Evolutionary conservation across 2,113 vertebrate genomes (phyloP).

Genomic region (Nesospiza acunhae): DNA sequence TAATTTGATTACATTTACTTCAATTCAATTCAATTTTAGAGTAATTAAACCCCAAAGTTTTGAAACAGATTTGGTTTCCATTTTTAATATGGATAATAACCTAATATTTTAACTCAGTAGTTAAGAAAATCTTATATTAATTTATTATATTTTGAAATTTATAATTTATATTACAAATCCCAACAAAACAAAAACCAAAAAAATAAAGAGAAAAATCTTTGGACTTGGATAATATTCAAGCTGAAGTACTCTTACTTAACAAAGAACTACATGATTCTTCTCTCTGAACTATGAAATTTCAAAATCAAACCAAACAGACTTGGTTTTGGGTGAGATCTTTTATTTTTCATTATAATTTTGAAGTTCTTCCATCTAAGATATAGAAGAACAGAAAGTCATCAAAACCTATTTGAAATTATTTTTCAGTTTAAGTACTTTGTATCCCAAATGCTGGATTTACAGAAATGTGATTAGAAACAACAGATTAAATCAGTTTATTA

Average conservation of each 20-base stretch:
- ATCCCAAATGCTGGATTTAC: not conserved
- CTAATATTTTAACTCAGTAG: not conserved
- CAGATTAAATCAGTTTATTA: not conserved
- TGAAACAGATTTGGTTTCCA: not conserved
- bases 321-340: not conserved
- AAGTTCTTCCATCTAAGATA: not conserved
- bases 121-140: not conserved
- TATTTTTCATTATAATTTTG: not conserved
- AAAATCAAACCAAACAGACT: not conserved
- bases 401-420: not conserved
- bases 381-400: not conserved
- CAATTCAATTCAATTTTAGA: not conserved
- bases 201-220: not conserved
- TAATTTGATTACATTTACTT: not conserved
- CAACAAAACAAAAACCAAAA: rapidly evolving
- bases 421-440: not conserved
- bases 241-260: not conserved
- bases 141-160: not conserved
- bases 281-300: not conserved
- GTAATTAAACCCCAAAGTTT: not conserved
- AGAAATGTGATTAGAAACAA: not conserved
- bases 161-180: not conserved
- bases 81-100: not conserved
- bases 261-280: not conserved
- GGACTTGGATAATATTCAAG: not conserved